Percentiles rank a stretch among this genome's conserved stretches.
These are phyloP conservation scores for Cryptus armator DNA, from an alignment of 2,888 invertebrate species.

Conservation along the genomic window DNA sequence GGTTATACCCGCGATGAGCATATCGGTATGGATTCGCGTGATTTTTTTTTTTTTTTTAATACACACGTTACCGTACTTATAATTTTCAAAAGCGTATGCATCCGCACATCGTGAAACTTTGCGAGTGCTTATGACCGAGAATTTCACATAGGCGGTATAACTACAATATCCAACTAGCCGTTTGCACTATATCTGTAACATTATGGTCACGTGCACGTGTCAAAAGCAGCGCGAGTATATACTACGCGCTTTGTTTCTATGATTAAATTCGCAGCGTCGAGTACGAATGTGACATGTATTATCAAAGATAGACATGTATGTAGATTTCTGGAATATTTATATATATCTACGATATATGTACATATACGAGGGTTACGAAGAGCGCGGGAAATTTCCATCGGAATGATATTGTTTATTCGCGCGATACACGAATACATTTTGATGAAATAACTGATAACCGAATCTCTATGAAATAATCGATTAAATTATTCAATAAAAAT, in stretches of 20 bases:
- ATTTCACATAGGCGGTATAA: neutral
- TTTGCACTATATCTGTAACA: slow-evolving; percentile 29
- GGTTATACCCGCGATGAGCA: slow-evolving; percentile 23
- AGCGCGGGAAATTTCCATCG: too few relatives aligned
- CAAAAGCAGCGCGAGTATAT: slow-evolving; percentile 39
- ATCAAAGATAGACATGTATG: neutral
- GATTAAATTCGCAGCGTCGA: slow-evolving; percentile 40
- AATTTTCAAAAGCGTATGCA: slow-evolving; percentile 6
- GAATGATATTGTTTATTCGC: neutral
- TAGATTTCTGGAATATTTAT: neutral
- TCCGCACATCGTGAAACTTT: slow-evolving; percentile 5
- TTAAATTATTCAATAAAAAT: too few relatives aligned
- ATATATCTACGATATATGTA: neutral
- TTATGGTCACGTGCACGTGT: slow-evolving; percentile 41
- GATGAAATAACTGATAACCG: too few relatives aligned
- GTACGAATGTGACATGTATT: neutral
- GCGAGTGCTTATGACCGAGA: slow-evolving; percentile 19
- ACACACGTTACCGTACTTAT: neutral
- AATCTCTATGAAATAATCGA: too few relatives aligned
- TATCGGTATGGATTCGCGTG: neutral
- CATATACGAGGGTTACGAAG: too few relatives aligned
- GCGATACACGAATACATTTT: neutral
- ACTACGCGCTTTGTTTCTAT: slow-evolving; percentile 43
- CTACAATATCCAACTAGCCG: neutral
- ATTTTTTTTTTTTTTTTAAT: neutral